These are phyloP conservation scores for human DNA, from an alignment of 2,113 vertebrate genomes.

Conservation along the genomic window GRCh38 chr7:38540501-38541000, in stretches of 20 bases:
- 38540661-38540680: background rate
- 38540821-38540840: background rate
- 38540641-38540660: background rate
- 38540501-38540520: background rate
- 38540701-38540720: background rate
- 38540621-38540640: background rate
- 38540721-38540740: background rate
- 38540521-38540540: slow-evolving; percentile 29
- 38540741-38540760: background rate
- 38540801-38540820: background rate
- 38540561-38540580: background rate
- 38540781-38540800: background rate
- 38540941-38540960: slow-evolving; percentile 15
- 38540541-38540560: background rate
- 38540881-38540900: background rate
- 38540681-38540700: background rate
- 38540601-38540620: background rate
- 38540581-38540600: background rate
- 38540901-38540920: background rate
- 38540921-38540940: background rate
- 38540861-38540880: background rate
- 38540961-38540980: background rate
- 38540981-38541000: background rate
- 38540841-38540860: background rate
- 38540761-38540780: background rate